These are phyloP conservation scores for Struthidea cinerea DNA, from an alignment of 2,113 vertebrate species.

Conservation along the genomic window DNA sequence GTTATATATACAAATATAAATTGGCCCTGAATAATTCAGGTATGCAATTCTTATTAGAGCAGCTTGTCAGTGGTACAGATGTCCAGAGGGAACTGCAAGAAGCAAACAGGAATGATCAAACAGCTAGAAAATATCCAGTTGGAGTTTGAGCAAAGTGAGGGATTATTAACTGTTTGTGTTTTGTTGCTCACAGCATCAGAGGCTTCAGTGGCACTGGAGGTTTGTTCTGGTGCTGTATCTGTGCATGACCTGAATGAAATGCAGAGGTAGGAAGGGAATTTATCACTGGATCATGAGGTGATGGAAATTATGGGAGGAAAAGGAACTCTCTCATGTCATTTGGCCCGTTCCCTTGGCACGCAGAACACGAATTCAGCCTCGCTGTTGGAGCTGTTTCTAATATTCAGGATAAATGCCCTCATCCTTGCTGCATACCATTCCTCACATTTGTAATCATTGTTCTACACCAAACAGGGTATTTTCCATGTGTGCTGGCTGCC, in stretches of 20 bases:
- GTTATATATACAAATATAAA: neutral
- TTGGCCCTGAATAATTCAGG: neutral
- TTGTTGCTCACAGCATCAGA: neutral
- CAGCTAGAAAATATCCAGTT: neutral
- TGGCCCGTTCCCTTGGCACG: neutral
- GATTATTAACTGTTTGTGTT: neutral
- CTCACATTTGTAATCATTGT: neutral
- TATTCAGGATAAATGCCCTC: conserved; percentile 17
- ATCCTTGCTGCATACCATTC: neutral
- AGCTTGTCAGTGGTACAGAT: neutral
- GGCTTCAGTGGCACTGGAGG: neutral
- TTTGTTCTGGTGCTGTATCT: neutral
- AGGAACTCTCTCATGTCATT: neutral
- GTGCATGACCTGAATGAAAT: neutral
- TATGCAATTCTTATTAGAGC: neutral
- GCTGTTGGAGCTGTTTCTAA: neutral
- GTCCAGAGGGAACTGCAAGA: neutral
- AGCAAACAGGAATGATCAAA: neutral
- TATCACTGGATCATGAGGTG: neutral
- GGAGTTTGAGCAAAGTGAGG: neutral
- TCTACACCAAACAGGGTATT: neutral
- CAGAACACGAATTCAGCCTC: neutral
- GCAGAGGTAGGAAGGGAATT: neutral
- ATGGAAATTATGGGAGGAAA: neutral
- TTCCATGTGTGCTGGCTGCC: neutral